Base-by-base conservation (phyloP, 2,797 vertebrate species). In the Myotis planiceps region DNA sequence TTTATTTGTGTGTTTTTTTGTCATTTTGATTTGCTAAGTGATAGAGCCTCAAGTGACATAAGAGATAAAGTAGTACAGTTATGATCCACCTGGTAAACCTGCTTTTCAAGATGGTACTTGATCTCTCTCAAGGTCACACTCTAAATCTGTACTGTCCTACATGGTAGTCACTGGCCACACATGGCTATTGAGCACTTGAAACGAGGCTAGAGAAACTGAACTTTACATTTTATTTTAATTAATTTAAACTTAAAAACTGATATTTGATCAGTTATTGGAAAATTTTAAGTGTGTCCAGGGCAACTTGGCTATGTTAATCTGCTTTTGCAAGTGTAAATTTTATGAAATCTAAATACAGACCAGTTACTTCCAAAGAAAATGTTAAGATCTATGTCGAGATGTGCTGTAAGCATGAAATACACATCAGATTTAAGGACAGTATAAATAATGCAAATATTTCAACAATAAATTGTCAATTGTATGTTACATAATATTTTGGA, bases 321-420 rank as follows among this genome's bases (percentile, higher is more conserved):
- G 74, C 58, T 92, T 92, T 96, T 81, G 47, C 34, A 58, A 69
- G 34, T 74, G 2, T 49, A 69, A 91, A 88, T 25, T 25, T 74
- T 4, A 42, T 51, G 55, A 65, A 74, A 75, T 86, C 88, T 96
- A 96, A 79, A 92, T 95, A 75, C 16, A 87, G 65, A 89, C 79
- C 79, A 86, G 72, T 94, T 95, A 89, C 81, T 95, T 86, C 29
- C 65, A 45, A 83, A 51, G 21, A 90, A 93, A 45, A 86, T 92
- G 78, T 93, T 93, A 95, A 45, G 80, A 71, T 89, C 49, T 83
- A 34, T 93, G 32, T 90, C 51, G 21, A 92, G 63, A 81, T 68
- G 16, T 88, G 6, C 55, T 72, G 0, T 49, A 78, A 93, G 49
- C 79, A 5, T 82, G 91, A 92, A 78, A 49, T 63, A 78, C 19